A percentile compares a stretch with the other conserved stretches of the same genome.
phyloP scores from a whole-genome alignment of 2,113 vertebrate species.

The Mungos mungo region DNA sequence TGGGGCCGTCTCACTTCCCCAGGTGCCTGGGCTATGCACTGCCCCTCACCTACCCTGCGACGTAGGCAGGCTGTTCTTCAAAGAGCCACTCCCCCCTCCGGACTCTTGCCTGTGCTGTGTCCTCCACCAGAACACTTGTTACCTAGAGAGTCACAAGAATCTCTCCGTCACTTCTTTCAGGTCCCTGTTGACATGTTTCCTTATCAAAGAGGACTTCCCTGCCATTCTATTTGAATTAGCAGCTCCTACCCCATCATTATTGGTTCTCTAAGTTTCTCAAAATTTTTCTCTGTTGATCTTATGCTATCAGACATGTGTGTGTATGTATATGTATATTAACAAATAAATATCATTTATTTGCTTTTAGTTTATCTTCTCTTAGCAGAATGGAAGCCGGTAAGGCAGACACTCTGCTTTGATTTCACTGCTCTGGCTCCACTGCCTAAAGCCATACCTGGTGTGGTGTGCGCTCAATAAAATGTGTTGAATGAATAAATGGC shows the following conservation, averaged over 20 bases:
- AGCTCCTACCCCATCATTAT: neutral
- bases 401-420: neutral
- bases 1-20: neutral
- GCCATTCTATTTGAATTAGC: neutral
- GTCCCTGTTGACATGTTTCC: neutral
- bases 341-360: neutral
- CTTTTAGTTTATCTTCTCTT: neutral
- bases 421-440: neutral
- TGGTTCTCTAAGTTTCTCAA: neutral
- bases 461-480: neutral
- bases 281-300: neutral
- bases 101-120: neutral
- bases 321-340: neutral
- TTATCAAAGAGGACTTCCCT: neutral
- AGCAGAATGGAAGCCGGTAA: neutral
- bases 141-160: neutral
- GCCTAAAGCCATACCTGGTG: no score
- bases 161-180: neutral
- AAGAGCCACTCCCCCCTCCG: accelerated
- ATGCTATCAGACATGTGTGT: neutral
- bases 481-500: neutral
- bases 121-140: neutral
- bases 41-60: neutral
- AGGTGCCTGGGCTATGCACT: neutral
- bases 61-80: neutral